Evolutionary conservation across 2,888 invertebrate species (phyloP), one percentile per base, ranked within the genome.

Genomic region (Leptopilina syphax): DNA sequence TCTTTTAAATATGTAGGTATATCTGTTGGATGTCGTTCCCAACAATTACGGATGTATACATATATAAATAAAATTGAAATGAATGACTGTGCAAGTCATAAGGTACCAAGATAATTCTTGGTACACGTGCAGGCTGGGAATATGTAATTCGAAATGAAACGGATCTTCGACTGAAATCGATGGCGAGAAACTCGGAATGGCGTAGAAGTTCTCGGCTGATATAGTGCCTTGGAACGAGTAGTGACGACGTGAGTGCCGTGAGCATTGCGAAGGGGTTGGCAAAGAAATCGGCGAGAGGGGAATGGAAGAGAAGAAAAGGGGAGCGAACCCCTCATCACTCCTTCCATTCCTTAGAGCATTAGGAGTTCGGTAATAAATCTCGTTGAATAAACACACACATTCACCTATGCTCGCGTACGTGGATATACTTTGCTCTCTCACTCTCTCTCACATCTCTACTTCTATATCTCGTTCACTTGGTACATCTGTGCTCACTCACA

Each of bases 301-400:
- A 57, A 76, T 41, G 47, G 67, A 9, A 83, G 80, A 77, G 82
- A 81, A 68, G 81, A 84, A 82, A 82, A 83, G 82, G 81, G 77
- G 76, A 82, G 80, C 76, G 24, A 54, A 13, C 77, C 77, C 77
- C 77, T 76, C 44, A 81, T 81, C 83, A 83, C 86, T 82, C 83
- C 79, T 78, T 85, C 84, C 86, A 84, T 86, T 85, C 84, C 82
- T 86, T 85, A 86, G 84, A 87, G 87, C 89, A 88, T 89, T 88
- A 89, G 87, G 88, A 91, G 90, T 91, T 90, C 87, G 90, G 90
- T 89, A 90, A 91, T 91, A 91, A 91, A 91, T 91, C 91, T 89
- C 88, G 88, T 86, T 89, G 90, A 89, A 91, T 90, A 90, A 91
- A 91, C 88, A 88, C 88, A 85, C 86, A 85, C 86, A 80, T 84